These are phyloP conservation scores for Pseudomyrmex concolor DNA, from an alignment of 1,140 invertebrate genomes.

Conservation along the genomic window DNA sequence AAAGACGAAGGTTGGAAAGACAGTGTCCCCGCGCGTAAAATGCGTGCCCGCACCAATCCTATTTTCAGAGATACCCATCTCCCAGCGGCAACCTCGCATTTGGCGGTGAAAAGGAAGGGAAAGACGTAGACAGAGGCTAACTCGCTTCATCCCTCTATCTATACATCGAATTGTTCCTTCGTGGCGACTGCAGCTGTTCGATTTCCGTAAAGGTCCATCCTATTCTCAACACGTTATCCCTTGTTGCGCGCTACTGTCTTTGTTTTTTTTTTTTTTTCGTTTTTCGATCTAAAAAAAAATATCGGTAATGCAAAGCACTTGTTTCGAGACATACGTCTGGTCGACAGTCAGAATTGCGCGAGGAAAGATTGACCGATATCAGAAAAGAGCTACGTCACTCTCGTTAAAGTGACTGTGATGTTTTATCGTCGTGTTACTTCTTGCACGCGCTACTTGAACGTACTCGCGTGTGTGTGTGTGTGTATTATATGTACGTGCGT, in stretches of 20 bases:
- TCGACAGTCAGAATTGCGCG: constrained; percentile 13
- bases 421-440: constrained; percentile 50
- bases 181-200: constrained; percentile 77
- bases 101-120: constrained; percentile 50
- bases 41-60: constrained; percentile 77
- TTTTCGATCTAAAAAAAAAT: neutral
- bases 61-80: constrained; percentile 82
- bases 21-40: constrained; percentile 73
- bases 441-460: constrained; percentile 14
- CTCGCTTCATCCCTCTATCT: constrained; percentile 67
- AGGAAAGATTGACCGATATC: constrained; percentile 10
- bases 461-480: neutral
- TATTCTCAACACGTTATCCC: constrained; percentile 20
- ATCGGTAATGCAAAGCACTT: constrained; percentile 60
- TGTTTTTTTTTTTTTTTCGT: too few species aligned
- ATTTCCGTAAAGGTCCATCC: constrained; percentile 68
- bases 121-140: constrained; percentile 65
- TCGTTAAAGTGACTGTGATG: constrained; percentile 20
- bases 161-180: constrained; percentile 70
- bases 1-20: constrained; percentile 65
- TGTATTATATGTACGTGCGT: too few species aligned
- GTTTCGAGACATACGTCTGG: too few species aligned
- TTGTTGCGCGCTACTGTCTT: too few species aligned
- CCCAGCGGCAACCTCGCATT: constrained; percentile 27
- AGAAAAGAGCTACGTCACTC: constrained; percentile 13